Percentiles rank a stretch among this genome's conserved stretches.
These are phyloP conservation scores for Dione juno DNA, from an alignment of 2,888 invertebrate genomes.

Conservation along the genomic window DNA sequence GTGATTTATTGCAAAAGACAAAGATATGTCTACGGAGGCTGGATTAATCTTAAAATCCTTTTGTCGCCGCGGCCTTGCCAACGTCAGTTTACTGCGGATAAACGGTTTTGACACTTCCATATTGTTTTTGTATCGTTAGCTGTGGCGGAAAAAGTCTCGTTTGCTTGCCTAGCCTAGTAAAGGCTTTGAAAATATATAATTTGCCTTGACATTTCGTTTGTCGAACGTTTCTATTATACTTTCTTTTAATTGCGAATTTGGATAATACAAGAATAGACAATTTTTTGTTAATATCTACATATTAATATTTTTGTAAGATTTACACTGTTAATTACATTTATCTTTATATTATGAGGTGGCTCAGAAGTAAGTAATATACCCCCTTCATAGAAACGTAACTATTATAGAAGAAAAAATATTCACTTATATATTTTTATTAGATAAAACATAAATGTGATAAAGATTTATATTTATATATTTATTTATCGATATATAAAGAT, in stretches of 20 bases:
- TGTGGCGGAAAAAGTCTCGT: background rate
- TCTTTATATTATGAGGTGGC: no score
- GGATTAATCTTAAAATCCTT: conserved; percentile 38
- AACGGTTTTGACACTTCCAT: conserved; percentile 43
- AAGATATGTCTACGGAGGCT: conserved; percentile 29
- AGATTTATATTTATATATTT: no score
- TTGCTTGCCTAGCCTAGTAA: background rate
- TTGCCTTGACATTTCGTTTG: background rate
- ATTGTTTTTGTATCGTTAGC: conserved; percentile 41
- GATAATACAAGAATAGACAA: background rate
- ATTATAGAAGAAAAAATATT: no score
- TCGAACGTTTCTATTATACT: background rate
- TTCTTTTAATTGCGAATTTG: background rate
- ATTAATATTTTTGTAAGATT: no score
- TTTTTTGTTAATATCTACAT: no score
- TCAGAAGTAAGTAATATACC: no score
- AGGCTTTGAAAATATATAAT: background rate
- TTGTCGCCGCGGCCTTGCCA: conserved; percentile 18
- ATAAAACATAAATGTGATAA: no score
- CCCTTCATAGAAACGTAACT: no score
- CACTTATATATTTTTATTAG: no score
- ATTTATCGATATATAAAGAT: no score
- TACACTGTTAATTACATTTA: no score
- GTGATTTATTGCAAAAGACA: conserved; percentile 26
- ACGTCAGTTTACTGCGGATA: conserved; percentile 32